Evolutionary conservation across 2,888 invertebrate genomes (phyloP).

Genomic region (Drosophila birchii): DNA sequence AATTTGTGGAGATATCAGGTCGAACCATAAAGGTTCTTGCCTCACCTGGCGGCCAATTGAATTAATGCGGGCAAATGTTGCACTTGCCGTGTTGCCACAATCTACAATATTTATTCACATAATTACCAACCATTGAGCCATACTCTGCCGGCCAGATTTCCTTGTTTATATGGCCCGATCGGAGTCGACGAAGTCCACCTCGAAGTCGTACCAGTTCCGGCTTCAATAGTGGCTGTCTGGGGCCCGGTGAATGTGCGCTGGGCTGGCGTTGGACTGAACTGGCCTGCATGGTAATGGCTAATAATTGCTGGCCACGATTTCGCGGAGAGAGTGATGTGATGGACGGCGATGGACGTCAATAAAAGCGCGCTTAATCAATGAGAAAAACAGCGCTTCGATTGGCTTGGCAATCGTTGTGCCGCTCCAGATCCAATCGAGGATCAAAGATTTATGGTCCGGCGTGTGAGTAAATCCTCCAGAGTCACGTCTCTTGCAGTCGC

Average conservation of each 20-base stretch:
- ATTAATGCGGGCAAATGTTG: slow-evolving; percentile 48
- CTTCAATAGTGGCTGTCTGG: slow-evolving; percentile 23
- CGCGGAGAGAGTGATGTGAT: slow-evolving; percentile 43
- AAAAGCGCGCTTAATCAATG: slow-evolving; percentile 68
- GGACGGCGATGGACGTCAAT: slow-evolving; percentile 50
- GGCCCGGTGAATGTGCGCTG: slow-evolving; percentile 60
- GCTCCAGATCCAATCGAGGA: slow-evolving; percentile 31
- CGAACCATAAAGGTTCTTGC: slow-evolving; percentile 46
- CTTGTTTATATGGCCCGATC: slow-evolving; percentile 47
- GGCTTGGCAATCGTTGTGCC: slow-evolving; percentile 33
- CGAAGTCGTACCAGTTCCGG: slow-evolving; percentile 62
- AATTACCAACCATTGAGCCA: slow-evolving; percentile 70
- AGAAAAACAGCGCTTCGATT: slow-evolving; percentile 43
- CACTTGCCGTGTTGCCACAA: slow-evolving; percentile 62
- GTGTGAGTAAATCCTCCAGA: slow-evolving; percentile 66
- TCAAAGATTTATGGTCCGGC: slow-evolving; percentile 63
- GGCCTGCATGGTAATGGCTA: slow-evolving; percentile 73
- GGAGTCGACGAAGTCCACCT: slow-evolving; percentile 10
- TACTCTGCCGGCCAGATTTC: slow-evolving; percentile 55
- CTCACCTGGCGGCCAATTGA: slow-evolving; percentile 36
- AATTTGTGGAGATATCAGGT: slow-evolving; percentile 22
- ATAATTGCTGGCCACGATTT: slow-evolving; percentile 79
- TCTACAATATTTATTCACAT: slow-evolving; percentile 56
- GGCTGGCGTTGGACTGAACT: slow-evolving; percentile 38
- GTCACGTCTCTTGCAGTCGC: slow-evolving; percentile 66